Base-by-base conservation (phyloP, 2,797 vertebrate species). In the Acanthurus tractus region DNA sequence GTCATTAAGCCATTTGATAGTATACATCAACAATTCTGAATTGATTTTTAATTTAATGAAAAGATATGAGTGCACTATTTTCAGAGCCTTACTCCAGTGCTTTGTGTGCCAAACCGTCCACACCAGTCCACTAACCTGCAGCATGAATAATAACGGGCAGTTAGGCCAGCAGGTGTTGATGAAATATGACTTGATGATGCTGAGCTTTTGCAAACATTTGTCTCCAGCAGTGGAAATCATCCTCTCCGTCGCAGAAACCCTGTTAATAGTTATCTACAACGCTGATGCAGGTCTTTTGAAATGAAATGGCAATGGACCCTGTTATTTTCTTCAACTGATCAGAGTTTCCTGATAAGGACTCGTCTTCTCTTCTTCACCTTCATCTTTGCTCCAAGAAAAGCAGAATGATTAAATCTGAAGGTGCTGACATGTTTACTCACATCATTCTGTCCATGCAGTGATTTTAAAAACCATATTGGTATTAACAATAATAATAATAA, bases 1-100 rank as follows among this genome's bases (percentile, higher is more conserved):
- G 45, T 70, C 57, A 55, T 58, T 29, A 58, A 54, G 23, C 52
- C 42, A 44, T 54, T 40, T 46, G 15, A n/a, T 2, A 63, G 6
- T 40, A 14, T 78, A 61, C 23, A 44, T 12, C 2, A 36, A 34
- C 13, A 17, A 53, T 53, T 64, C 38, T 64, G 46, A 64, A 45
- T 70, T 4, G 20, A 23, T 69, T 69, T 25, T 22, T 55, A 23
- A 44, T 29, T 68, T 38, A 70, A 57, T 44, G 23, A 63, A 25
- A 52, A 58, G 8, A 46, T 45, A 46, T 46, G 8, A 44, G 45
- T 22, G 8, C 2, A 23, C 15, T 3, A 18, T 34, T 14, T 44
- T 53, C 45, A 58, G 53, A 64, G 15, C 22, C 8, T n/a, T 29
- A 20, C n/a, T 25, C 23, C 12, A 13, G 23, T 8, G 6, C 36